Evolutionary conservation across 2,113 vertebrate genomes (phyloP).

Genomic region (Perccottus glenii): DNA sequence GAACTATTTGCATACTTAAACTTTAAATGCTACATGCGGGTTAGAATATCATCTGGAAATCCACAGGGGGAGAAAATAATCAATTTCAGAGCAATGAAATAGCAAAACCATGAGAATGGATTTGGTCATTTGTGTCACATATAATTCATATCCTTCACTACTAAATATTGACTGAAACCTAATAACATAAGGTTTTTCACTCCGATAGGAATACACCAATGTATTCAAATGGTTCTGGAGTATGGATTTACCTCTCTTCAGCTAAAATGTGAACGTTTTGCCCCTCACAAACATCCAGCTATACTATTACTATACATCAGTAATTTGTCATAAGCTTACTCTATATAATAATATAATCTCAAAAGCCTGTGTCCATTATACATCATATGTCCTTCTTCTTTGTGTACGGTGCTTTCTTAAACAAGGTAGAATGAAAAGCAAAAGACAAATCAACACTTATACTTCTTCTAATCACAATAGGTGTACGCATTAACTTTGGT

Average conservation of each 20-base stretch:
- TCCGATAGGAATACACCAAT: not conserved
- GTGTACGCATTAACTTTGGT: too few species aligned
- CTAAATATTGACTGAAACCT: not conserved
- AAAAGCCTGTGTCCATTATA: too few species aligned
- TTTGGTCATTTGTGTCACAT: conserved; percentile 51
- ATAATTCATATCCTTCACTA: not conserved
- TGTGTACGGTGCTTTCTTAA: too few species aligned
- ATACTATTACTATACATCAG: too few species aligned
- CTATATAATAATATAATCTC: not conserved
- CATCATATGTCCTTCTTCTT: too few species aligned
- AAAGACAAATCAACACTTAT: too few species aligned
- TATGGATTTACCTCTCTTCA: too few species aligned
- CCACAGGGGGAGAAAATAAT: not conserved
- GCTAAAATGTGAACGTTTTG: too few species aligned
- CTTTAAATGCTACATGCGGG: conserved; percentile 23
- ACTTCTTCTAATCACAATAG: too few species aligned
- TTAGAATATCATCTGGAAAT: conserved; percentile 25
- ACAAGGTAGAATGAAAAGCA: too few species aligned
- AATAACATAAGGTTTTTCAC: not conserved
- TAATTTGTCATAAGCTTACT: not conserved
- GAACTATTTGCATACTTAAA: conserved; percentile 56
- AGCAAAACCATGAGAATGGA: conserved; percentile 25
- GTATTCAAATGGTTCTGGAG: too few species aligned
- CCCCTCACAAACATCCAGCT: too few species aligned
- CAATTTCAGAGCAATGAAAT: conserved; percentile 19